These are phyloP conservation scores for Drosophila simulans DNA, from an alignment of 1,140 invertebrate species.

Conservation along the genomic window DNA sequence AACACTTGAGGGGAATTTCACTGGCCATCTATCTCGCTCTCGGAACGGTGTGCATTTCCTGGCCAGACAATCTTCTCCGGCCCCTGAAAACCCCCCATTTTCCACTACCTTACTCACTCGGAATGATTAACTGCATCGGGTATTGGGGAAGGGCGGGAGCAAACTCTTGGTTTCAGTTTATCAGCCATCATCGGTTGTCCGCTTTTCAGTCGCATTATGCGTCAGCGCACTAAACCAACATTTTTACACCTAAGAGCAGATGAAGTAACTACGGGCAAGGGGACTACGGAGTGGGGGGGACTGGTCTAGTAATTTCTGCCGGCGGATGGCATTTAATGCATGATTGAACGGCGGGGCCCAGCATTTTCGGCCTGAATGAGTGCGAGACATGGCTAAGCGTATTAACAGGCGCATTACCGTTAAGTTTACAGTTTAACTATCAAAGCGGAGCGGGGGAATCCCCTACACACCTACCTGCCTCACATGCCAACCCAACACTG, in stretches of 20 bases:
- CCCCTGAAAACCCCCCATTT: conserved; percentile 11
- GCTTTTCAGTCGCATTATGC: conserved; percentile 61
- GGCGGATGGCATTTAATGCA: conserved; percentile 61
- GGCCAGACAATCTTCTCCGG: conserved; percentile 29
- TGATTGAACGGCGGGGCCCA: conserved; percentile 56
- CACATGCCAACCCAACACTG: no score
- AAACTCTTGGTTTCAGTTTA: conserved; percentile 41
- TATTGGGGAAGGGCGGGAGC: neutral
- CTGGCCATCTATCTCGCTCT: conserved; percentile 25
- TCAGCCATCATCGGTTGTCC: conserved; percentile 62
- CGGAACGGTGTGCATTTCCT: conserved; percentile 45
- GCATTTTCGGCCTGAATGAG: conserved; percentile 64
- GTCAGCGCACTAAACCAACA: conserved; percentile 79
- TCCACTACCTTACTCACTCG: neutral
- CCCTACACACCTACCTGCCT: neutral
- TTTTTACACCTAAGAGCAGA: conserved; percentile 76
- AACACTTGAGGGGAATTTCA: conserved; percentile 56
- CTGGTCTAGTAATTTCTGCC: conserved; percentile 4
- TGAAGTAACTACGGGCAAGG: conserved; percentile 17
- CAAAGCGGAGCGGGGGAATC: conserved; percentile 30
- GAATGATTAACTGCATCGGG: conserved; percentile 25
- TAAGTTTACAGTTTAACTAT: conserved; percentile 62
- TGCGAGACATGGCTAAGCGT: conserved; percentile 64
- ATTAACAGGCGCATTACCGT: conserved; percentile 60
- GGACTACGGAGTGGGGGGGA: neutral